phyloP scores from a whole-genome alignment of 2,888 invertebrate genomes.

The Coenonympha arcania region DNA sequence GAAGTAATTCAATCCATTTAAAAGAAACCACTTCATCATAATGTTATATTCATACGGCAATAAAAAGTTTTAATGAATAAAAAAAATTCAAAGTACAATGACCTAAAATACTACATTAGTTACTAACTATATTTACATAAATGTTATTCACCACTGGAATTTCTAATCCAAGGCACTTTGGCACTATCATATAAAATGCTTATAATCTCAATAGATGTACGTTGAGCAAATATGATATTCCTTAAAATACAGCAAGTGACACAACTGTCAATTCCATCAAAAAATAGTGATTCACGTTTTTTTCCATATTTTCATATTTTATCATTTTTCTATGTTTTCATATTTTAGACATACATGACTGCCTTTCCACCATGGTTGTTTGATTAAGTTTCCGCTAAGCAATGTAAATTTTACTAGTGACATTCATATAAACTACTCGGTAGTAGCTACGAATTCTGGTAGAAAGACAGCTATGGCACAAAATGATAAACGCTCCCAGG shows the following conservation, averaged over 20 bases:
- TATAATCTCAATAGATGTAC: conserved; percentile 28
- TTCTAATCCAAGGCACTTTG: not conserved
- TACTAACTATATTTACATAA: not conserved
- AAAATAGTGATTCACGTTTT: not conserved
- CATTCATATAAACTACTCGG: too few species aligned
- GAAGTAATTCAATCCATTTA: too few species aligned
- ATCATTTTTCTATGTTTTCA: not conserved
- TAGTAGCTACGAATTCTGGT: too few species aligned
- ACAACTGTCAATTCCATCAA: not conserved
- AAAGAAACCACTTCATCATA: too few species aligned
- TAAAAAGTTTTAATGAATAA: too few species aligned
- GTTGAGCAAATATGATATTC: conserved; percentile 27
- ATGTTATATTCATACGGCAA: too few species aligned
- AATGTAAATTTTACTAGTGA: too few species aligned
- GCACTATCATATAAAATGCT: conserved; percentile 22
- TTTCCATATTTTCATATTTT: not conserved
- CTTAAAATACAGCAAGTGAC: not conserved
- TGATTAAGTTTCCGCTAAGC: too few species aligned
- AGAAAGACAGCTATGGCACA: too few species aligned
- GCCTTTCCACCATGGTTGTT: too few species aligned
- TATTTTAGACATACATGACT: not conserved
- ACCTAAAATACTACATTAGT: not conserved
- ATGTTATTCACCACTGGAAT: not conserved
- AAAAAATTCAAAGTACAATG: not conserved
- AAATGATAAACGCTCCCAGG: not conserved